Evolutionary conservation across 2,113 vertebrate species (phyloP).

Genomic region (Macroglossus sobrinus): DNA sequence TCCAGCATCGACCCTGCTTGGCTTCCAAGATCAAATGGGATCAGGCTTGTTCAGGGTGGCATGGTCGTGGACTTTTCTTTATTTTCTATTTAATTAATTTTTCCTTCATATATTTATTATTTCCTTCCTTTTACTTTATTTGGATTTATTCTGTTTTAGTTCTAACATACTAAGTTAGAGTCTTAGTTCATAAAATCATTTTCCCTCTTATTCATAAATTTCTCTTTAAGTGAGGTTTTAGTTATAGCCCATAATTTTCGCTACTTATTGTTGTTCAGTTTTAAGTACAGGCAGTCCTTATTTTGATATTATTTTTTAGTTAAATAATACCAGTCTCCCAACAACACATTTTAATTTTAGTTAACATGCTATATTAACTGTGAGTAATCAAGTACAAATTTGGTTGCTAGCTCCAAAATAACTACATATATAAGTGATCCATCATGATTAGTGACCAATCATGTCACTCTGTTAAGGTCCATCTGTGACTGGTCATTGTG

Average conservation of each 20-base stretch:
- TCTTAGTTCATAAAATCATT: background rate
- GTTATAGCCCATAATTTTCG: background rate
- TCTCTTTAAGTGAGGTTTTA: background rate
- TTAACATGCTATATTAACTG: background rate
- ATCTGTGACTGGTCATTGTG: background rate
- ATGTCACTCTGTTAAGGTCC: background rate
- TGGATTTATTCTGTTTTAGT: conserved; percentile 17
- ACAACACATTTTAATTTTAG: background rate
- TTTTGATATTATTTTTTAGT: conserved; percentile 5
- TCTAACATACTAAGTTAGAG: conserved; percentile 5
- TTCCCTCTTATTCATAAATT: background rate
- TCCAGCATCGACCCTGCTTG: too few species aligned
- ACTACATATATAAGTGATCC: background rate
- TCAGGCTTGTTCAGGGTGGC: too few species aligned
- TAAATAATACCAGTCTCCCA: background rate
- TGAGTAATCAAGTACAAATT: background rate
- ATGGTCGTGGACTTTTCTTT: background rate
- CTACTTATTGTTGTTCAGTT: background rate
- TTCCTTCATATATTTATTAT: background rate
- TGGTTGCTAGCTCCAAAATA: background rate
- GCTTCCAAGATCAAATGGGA: too few species aligned
- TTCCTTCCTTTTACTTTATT: conserved; percentile 29
- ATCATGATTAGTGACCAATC: background rate
- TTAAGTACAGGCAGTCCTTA: conserved; percentile 11
- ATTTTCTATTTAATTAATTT: conserved; percentile 26